These are phyloP conservation scores for Heterotis niloticus DNA, from an alignment of 2,113 vertebrate species.

Conservation along the genomic window DNA sequence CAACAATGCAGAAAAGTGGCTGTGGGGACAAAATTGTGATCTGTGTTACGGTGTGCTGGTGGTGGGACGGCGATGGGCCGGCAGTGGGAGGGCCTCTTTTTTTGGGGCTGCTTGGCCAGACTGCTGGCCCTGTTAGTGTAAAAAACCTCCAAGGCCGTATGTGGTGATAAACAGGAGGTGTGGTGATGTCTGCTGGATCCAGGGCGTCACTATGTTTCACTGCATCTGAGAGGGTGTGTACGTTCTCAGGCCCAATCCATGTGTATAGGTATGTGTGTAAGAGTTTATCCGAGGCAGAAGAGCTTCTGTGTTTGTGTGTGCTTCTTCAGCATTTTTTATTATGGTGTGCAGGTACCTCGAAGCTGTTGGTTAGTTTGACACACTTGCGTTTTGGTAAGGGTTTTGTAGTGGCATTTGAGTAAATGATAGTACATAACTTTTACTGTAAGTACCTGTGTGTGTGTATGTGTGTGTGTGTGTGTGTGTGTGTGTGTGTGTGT, in stretches of 20 bases:
- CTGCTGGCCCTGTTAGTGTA: too few species aligned
- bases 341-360: neutral
- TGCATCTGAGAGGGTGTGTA: neutral
- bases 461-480: neutral
- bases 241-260: constrained; percentile 20
- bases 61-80: too few species aligned
- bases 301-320: neutral
- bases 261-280: neutral
- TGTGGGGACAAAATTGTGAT: too few species aligned
- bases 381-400: neutral
- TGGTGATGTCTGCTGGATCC: too few species aligned
- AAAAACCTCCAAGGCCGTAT: too few species aligned
- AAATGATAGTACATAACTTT: neutral
- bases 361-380: neutral
- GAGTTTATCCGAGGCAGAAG: neutral
- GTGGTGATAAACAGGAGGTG: too few species aligned
- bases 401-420: too few species aligned
- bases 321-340: neutral
- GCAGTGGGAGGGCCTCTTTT: too few species aligned
- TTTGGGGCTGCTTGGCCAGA: too few species aligned
- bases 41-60: too few species aligned
- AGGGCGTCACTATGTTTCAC: neutral
- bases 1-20: too few species aligned
- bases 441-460: neutral
- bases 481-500: too few species aligned